Evolutionary conservation across 2,113 vertebrate genomes (phyloP), one percentile per base, ranked within the genome.

Genomic region (Tringa solitaria): DNA sequence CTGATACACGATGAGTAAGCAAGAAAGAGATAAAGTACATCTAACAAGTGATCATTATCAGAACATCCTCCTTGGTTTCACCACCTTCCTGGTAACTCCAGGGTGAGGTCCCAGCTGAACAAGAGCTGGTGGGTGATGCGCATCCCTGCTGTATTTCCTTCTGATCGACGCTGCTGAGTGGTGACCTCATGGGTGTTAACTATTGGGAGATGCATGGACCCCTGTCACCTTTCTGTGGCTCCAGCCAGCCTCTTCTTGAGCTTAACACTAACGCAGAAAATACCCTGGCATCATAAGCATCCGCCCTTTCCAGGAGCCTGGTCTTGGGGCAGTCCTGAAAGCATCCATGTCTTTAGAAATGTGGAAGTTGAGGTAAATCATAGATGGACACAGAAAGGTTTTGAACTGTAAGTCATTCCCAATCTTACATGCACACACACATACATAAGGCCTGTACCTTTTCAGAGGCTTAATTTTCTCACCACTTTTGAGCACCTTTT

Each of bases 201-300:
- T 14, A 8, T 39, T 73, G 39, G 65, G 70, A 68, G 57, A 18
- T 45, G 63, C 39, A 45, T 0, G 2, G 48, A 18, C 7, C 14
- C 21, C 6, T 26, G 43, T 5, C 48, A 12, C 27, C 30, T 56
- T 85, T 37, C 50, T 30, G 30, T 37, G 46, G 37, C 48, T 84
- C 39, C 53, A 46, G 32, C 26, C 68, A 70, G 48, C 54, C n/a
- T n/a, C 45, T 72, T 67, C 54, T 41, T 64, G 50, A 75, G 68
- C 17, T 77, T 26, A 63, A 73, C 0, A 0, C n/a, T 53, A 24
- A 20, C 28, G 30, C 17, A 63, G 50, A 59, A 74, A 67, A 70
- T 4, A 69, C 9, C 9, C 39, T 41, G 59, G 35, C 50, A 73
- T 22, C 26, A 14, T 19, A 80, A 89, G 21, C 48, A 41, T 23